Evolutionary conservation across 2,113 vertebrate species (phyloP).

Genomic region (Martes martes): DNA sequence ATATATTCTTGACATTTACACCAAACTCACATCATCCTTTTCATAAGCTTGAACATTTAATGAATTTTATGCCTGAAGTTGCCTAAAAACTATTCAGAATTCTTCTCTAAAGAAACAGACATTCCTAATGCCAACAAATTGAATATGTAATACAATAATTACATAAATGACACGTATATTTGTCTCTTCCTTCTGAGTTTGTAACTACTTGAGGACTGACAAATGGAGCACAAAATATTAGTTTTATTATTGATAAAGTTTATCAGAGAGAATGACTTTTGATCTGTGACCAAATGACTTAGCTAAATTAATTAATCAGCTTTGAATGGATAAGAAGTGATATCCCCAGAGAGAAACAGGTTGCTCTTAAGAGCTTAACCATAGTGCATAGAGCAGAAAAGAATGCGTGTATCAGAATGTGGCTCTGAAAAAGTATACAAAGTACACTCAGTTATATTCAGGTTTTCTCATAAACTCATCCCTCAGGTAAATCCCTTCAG

Average conservation of each 20-base stretch:
- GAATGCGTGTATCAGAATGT: accelerated
- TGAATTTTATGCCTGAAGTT: neutral
- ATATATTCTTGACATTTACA: neutral
- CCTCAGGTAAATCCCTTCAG: neutral
- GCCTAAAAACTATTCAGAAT: neutral
- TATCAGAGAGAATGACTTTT: neutral
- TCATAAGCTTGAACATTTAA: neutral
- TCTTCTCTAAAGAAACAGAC: neutral
- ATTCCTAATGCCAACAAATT: neutral
- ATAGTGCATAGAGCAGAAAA: neutral
- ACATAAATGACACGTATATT: neutral
- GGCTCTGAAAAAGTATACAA: neutral
- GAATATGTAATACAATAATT: neutral
- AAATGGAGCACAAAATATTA: neutral
- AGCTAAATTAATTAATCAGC: neutral
- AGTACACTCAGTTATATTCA: neutral
- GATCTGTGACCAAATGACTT: neutral
- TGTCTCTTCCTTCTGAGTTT: neutral
- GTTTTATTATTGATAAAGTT: neutral
- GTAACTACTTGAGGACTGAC: neutral
- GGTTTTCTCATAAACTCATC: neutral
- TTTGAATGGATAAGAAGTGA: neutral
- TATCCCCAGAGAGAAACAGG: accelerated
- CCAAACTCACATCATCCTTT: neutral
- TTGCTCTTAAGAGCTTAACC: neutral